Conservation (phyloP, 2,888 invertebrate species). For the Pristionchus mayeri region DNA sequence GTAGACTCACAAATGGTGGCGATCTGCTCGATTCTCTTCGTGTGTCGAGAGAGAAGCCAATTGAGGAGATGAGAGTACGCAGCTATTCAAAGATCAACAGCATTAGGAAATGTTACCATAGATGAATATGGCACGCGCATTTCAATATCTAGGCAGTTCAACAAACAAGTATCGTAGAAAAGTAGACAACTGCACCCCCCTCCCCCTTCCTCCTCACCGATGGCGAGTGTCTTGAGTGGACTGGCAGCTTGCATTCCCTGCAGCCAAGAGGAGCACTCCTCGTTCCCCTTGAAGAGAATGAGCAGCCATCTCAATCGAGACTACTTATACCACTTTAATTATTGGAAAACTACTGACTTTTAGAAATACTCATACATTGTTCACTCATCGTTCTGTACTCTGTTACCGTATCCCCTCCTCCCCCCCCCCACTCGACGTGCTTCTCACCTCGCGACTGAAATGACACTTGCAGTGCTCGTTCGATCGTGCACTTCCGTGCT, state of each 20-base stretch:
- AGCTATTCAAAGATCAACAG: too few species aligned
- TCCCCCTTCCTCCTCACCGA: background rate
- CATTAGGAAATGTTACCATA: too few species aligned
- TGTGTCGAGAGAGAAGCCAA: constrained; percentile 42
- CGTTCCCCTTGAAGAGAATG: constrained; percentile 38
- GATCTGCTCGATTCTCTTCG: constrained; percentile 44
- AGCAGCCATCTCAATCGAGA: constrained; percentile 44
- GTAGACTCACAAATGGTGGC: constrained; percentile 48
- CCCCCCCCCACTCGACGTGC: background rate
- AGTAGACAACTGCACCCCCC: background rate
- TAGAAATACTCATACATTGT: too few species aligned
- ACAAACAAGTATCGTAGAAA: too few species aligned
- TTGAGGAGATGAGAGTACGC: constrained; percentile 42
- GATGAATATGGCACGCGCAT: too few species aligned
- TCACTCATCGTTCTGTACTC: too few species aligned
- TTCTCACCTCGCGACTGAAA: constrained; percentile 16
- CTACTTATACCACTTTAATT: background rate
- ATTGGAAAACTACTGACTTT: too few species aligned
- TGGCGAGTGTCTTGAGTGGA: background rate
- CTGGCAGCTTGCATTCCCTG: background rate
- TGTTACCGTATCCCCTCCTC: background rate
- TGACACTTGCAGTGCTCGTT: background rate
- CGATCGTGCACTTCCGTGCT: constrained; percentile 6
- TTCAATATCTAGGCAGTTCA: too few species aligned
- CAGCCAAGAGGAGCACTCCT: constrained; percentile 33